Base-by-base conservation (phyloP, 2,888 invertebrate species). In the Pristionchus entomophagus region DNA sequence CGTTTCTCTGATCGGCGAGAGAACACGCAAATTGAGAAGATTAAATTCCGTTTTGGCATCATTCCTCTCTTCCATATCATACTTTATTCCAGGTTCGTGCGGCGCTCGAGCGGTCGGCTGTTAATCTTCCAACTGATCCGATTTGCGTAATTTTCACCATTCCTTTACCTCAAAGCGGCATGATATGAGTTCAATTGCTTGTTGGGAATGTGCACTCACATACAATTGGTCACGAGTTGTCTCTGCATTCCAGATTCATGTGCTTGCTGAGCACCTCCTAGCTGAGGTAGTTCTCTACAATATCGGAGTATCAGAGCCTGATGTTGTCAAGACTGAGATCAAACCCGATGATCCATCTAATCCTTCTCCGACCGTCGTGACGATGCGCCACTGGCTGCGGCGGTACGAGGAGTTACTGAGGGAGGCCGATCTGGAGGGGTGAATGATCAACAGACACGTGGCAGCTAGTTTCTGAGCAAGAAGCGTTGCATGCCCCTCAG, bases 361-460 rank as follows among this genome's bases (percentile, higher is more conserved):
- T 45, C 45, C 45, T 10, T 45, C 65, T 17, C 17, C 35, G 22
- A 35, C 14, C 14, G 45, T 41, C 22, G 73, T 26, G 10, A 73
- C 73, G n/a, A 41, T 26, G 8, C 22, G 41, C 0, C 38, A 73
- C 17, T 73, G 73, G 73, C 26, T 73, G 41, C 22, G 45, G 73
- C 22, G 73, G 26, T 73, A 73, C 26, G 73, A 73, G 45, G 41
- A 73, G n/a, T 41, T 73, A 3, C 73, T 73, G 45, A 22, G 73
- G 26, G 73, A 73, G n/a, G 73, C 73, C 22, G 73, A 73, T 45
- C 41, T 41, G 73, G 41, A 73, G 26, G 26, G 73, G 73, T 45
- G 41, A 56, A 22, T 22, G 22, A 22, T 56, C 17, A 56, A n/a
- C n/a, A n/a, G n/a, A n/a, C n/a, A n/a, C n/a, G n/a, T n/a, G n/a